A percentile compares a stretch with the other conserved stretches of the same genome.
These are phyloP conservation scores for Bursaphelenchus okinawaensis DNA, from an alignment of 2,888 invertebrate genomes.

Conservation along the genomic window DNA sequence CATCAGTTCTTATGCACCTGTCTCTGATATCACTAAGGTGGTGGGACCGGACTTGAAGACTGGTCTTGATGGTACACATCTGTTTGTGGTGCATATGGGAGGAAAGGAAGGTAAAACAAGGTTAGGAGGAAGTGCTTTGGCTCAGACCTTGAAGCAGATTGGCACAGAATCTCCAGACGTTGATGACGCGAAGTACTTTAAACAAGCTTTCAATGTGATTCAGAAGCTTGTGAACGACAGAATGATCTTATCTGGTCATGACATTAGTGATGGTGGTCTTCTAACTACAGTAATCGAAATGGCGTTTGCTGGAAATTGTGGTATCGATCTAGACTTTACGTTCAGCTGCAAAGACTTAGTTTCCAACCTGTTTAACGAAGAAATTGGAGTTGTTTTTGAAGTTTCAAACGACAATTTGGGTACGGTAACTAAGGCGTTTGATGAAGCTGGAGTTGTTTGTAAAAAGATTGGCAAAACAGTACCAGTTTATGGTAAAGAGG, in stretches of 20 bases:
- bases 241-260: constrained; percentile 69
- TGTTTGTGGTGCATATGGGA: constrained; percentile 76
- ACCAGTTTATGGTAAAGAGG: constrained; percentile 36
- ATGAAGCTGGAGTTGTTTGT: constrained; percentile 40
- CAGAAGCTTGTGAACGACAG: constrained; percentile 66
- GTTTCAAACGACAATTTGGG: constrained; percentile 39
- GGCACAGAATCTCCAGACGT: constrained; percentile 75
- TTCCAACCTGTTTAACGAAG: constrained; percentile 59
- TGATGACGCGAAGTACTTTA: constrained; percentile 68
- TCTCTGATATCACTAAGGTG: constrained; percentile 76
- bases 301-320: constrained; percentile 79
- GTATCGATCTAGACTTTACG: constrained; percentile 27
- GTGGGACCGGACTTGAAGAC: constrained; percentile 85
- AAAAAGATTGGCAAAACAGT: constrained; percentile 51
- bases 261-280: constrained; percentile 92
- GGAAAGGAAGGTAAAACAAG: constrained; percentile 62
- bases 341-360: constrained; percentile 6
- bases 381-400: constrained; percentile 60
- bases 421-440: constrained; percentile 14
- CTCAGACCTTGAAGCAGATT: constrained; percentile 80
- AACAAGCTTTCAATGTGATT: constrained; percentile 74
- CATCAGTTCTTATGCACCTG: constrained; percentile 90
- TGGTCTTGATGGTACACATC: constrained; percentile 61
- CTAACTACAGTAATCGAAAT: constrained; percentile 84
- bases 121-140: constrained; percentile 84